phyloP scores from a whole-genome alignment of 2,797 vertebrate genomes.

The Rhabdophis nuchalis region DNA sequence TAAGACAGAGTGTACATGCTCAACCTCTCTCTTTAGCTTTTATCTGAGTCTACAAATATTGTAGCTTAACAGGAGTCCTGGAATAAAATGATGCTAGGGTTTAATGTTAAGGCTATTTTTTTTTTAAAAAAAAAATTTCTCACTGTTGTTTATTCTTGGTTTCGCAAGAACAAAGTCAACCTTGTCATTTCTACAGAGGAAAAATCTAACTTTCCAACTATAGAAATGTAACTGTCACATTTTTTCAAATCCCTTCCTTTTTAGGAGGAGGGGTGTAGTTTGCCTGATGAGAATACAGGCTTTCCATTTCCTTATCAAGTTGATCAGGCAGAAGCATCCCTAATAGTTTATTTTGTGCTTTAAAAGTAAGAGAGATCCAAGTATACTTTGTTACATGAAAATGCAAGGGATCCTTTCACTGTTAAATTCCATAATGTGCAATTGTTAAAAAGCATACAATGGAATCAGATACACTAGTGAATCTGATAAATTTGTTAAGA shows the following conservation, averaged over 20 bases:
- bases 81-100: neutral
- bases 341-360: neutral
- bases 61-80: neutral
- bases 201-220: neutral
- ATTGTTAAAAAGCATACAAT: neutral
- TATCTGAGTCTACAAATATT: neutral
- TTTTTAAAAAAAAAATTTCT: no score
- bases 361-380: neutral
- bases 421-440: neutral
- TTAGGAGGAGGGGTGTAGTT: neutral
- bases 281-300: neutral
- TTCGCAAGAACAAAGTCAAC: neutral
- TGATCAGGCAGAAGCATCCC: neutral
- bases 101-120: no score
- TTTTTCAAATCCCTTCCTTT: neutral
- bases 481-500: neutral
- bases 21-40: neutral
- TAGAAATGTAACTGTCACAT: neutral
- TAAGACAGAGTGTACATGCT: neutral
- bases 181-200: neutral
- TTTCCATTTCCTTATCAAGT: neutral
- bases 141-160: neutral
- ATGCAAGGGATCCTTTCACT: neutral
- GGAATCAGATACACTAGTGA: neutral
- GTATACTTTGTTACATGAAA: neutral